Evolutionary conservation across 2,888 invertebrate species (phyloP).

Genomic region (Lycocerus yunnanus): DNA sequence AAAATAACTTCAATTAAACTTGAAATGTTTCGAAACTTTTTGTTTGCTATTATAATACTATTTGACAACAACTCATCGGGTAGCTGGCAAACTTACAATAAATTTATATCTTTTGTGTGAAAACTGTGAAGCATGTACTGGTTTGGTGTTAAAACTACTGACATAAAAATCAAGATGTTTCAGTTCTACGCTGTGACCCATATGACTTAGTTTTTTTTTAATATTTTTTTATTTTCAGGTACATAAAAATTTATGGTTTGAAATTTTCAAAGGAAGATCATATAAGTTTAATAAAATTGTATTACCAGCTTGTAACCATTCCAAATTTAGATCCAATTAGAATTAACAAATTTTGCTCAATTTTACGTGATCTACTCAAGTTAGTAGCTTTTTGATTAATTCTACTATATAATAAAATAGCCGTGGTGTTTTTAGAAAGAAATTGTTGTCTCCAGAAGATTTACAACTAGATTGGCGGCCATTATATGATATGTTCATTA

Average conservation of each 20-base stretch:
- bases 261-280: slow-evolving; percentile 93
- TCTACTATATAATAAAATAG: not conserved
- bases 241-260: slow-evolving; percentile 80
- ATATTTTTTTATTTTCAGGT: slow-evolving; percentile 63
- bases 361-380: slow-evolving; percentile 74
- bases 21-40: not conserved
- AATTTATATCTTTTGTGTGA: not conserved
- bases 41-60: not conserved
- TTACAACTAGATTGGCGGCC: slow-evolving; percentile 85
- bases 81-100: not conserved
- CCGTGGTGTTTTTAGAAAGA: slow-evolving; percentile 64
- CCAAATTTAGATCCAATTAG: slow-evolving; percentile 78
- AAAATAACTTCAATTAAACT: not conserved
- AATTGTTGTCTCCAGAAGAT: slow-evolving; percentile 77
- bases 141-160: not conserved
- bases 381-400: slow-evolving; percentile 59
- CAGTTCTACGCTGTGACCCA: too few relatives aligned
- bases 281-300: slow-evolving; percentile 76
- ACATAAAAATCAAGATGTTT: not conserved
- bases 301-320: slow-evolving; percentile 76
- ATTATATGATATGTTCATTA: slow-evolving; percentile 70
- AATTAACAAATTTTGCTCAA: slow-evolving; percentile 71
- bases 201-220: not conserved
- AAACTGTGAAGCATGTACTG: not conserved
- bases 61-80: not conserved